phyloP scores from a whole-genome alignment of 2,113 vertebrate species.

The Nyctibius bracteatus region DNA sequence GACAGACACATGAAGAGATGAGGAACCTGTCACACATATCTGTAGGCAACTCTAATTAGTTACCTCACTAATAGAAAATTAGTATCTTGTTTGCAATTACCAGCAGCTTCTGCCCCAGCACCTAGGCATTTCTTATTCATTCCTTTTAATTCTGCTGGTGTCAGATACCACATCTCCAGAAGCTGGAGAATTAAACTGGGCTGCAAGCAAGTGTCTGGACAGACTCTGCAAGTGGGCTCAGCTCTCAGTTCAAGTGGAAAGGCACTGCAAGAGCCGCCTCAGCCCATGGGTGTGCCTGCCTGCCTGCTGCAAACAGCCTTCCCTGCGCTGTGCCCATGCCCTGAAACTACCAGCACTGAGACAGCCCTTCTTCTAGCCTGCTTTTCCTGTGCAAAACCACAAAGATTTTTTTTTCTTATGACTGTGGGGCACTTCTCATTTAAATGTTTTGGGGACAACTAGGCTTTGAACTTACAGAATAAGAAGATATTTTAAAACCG shows the following conservation, averaged over 20 bases:
- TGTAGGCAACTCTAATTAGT: background rate
- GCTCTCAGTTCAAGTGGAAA: background rate
- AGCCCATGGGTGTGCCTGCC: background rate
- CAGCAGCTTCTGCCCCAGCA: background rate
- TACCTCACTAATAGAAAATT: background rate
- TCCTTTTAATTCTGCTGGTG: background rate
- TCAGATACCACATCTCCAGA: background rate
- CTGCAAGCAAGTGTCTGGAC: background rate
- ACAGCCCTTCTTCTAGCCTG: background rate
- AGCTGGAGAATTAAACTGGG: background rate
- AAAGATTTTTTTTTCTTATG: background rate
- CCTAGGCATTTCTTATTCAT: background rate
- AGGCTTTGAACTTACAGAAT: background rate
- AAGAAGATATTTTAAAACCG: background rate
- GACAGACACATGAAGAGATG: background rate
- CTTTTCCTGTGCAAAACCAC: constrained; percentile 32
- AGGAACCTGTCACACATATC: background rate
- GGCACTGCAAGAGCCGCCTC: background rate
- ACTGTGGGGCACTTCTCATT: background rate
- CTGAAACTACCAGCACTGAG: background rate
- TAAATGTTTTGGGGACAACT: background rate
- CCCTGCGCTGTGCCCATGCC: fast-evolving
- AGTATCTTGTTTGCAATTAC: background rate
- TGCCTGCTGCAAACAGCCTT: background rate
- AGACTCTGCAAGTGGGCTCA: background rate